phyloP scores from a whole-genome alignment of 1,140 invertebrate species.

The Rhysida immarginata region DNA sequence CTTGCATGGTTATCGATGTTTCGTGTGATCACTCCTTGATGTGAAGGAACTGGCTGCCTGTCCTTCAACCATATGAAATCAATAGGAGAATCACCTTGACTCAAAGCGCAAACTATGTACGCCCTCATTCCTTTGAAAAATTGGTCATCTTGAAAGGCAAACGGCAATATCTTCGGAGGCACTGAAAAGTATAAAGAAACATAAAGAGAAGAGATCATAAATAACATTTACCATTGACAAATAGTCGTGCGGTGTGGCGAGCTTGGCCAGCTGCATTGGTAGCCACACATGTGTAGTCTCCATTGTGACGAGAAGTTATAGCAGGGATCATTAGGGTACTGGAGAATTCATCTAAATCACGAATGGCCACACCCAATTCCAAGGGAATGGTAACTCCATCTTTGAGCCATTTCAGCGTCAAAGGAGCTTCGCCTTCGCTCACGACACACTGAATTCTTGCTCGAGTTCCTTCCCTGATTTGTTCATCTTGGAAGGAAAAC shows the following conservation, averaged over 20 bases:
- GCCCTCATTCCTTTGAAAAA: constrained; percentile 67
- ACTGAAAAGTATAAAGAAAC: constrained; percentile 40
- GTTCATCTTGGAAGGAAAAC: neutral
- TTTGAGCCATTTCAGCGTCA: constrained; percentile 57
- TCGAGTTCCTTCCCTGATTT: constrained; percentile 23
- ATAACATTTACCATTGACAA: constrained; percentile 33
- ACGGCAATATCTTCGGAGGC: constrained; percentile 67
- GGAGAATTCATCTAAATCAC: constrained; percentile 67
- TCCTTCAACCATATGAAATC: constrained; percentile 63
- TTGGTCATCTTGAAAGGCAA: constrained; percentile 58
- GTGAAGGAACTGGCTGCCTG: constrained; percentile 38
- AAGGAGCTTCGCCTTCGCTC: constrained; percentile 81
- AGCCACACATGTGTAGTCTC: constrained; percentile 76
- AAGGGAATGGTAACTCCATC: constrained; percentile 45
- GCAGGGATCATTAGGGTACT: constrained; percentile 73
- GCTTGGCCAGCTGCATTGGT: constrained; percentile 23
- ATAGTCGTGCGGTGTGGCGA: constrained; percentile 38
- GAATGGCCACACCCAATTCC: constrained; percentile 38
- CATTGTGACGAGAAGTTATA: constrained; percentile 59
- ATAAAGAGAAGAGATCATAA: neutral
- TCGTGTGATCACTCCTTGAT: neutral
- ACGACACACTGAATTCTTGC: constrained; percentile 71
- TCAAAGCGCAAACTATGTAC: constrained; percentile 66
- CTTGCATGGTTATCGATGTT: neutral
- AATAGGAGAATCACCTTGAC: constrained; percentile 57